These are phyloP conservation scores for Eptesicus fuscus DNA, from an alignment of 2,113 vertebrate genomes.

Conservation along the genomic window DNA sequence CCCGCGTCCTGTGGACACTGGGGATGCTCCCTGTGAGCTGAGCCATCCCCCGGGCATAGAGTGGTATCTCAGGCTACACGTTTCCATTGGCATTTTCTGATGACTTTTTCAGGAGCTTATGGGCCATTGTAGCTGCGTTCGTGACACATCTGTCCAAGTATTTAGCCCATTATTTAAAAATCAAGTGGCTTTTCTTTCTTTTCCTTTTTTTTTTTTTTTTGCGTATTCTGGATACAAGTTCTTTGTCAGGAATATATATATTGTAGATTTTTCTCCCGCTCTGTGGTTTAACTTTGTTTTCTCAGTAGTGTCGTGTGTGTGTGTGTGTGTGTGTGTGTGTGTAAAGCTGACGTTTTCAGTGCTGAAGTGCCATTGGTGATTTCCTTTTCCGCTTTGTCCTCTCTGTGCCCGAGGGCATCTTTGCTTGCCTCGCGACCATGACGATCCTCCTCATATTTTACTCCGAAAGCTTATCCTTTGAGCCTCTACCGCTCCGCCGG, in stretches of 20 bases:
- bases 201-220: too few species aligned
- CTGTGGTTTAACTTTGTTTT: not conserved
- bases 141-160: not conserved
- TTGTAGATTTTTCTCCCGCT: not conserved
- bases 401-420: not conserved
- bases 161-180: not conserved
- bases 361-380: not conserved
- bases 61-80: fast-evolving
- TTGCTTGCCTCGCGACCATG: not conserved
- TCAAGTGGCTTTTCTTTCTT: not conserved
- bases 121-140: not conserved
- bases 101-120: not conserved
- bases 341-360: not conserved
- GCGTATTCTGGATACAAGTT: not conserved
- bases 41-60: too few species aligned
- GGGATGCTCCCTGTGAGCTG: not conserved
- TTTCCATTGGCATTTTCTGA: not conserved
- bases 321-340: not conserved
- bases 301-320: not conserved
- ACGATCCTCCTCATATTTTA: not conserved
- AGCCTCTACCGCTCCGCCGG: not conserved
- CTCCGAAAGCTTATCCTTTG: not conserved
- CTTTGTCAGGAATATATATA: not conserved
- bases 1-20: fast-evolving
- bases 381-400: not conserved